phyloP scores from a whole-genome alignment of 2,888 invertebrate genomes.

The Lamproptera curius region DNA sequence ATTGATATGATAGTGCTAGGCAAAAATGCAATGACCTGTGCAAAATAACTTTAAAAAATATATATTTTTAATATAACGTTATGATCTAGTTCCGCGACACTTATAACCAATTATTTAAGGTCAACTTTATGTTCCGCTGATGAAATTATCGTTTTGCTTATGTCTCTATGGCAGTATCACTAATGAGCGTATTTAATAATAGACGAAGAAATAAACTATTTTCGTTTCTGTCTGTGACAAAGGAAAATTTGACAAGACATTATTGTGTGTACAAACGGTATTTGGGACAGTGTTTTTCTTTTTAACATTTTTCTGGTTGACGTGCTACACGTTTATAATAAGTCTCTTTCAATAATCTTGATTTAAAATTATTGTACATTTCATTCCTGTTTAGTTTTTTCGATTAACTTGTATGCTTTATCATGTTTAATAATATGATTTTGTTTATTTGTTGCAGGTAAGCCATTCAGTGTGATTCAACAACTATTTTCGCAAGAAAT shows the following conservation, averaged over 20 bases:
- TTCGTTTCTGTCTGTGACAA: not conserved
- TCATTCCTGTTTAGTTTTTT: too few relatives aligned
- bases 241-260: not conserved
- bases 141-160: constrained; percentile 15
- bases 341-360: too few relatives aligned
- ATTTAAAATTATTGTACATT: too few relatives aligned
- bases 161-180: not conserved
- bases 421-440: not conserved
- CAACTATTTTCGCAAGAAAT: not conserved
- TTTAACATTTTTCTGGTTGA: not conserved
- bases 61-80: too few relatives aligned
- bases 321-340: too few relatives aligned
- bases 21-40: too few relatives aligned
- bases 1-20: too few relatives aligned
- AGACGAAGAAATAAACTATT: not conserved
- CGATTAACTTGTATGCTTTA: not conserved
- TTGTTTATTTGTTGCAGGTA: constrained; percentile 27
- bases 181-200: constrained; percentile 5
- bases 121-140: constrained; percentile 6
- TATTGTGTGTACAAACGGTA: not conserved
- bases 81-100: constrained; percentile 15
- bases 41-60: too few relatives aligned
- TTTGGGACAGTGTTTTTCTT: not conserved
- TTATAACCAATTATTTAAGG: constrained; percentile 12
- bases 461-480: constrained; percentile 6